Percentiles rank a stretch among this genome's conserved stretches.
Conservation (phyloP, 1,140 invertebrate genomes). For the Nixonia krombeini region DNA sequence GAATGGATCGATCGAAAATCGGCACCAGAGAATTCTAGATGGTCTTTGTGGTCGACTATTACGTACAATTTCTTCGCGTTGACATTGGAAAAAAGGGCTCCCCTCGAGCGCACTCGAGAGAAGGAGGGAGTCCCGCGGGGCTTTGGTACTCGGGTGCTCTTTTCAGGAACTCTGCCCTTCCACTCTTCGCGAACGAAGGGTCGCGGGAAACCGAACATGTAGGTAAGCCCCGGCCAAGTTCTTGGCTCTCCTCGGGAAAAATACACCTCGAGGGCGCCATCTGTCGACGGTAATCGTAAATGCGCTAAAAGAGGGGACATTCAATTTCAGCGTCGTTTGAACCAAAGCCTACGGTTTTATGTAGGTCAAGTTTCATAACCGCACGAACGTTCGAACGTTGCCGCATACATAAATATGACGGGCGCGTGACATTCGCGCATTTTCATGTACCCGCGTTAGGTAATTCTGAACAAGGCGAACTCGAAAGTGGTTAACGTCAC, state of each 20-base stretch:
- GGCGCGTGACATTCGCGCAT: not conserved
- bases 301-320: no score
- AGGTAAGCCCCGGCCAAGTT: conserved; percentile 5
- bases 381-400: not conserved
- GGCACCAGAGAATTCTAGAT: conserved; percentile 13
- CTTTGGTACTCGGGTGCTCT: conserved; percentile 19
- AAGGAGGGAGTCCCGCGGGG: conserved; percentile 7
- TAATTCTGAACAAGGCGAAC: not conserved
- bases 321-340: no score
- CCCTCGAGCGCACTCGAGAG: conserved; percentile 10
- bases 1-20: conserved; percentile 1
- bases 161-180: conserved; percentile 15
- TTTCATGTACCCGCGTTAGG: not conserved
- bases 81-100: conserved; percentile 2
- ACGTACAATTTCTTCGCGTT: conserved; percentile 12
- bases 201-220: conserved; percentile 12
- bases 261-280: no score
- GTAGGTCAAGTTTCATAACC: not conserved
- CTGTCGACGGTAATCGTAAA: no score
- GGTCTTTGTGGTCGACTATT: conserved; percentile 4
- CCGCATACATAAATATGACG: not conserved
- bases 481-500: not conserved
- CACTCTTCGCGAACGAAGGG: conserved; percentile 16
- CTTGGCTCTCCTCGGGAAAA: not conserved
- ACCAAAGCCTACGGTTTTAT: no score